phyloP scores from a whole-genome alignment of 2,797 vertebrate genomes.

The Nyctibius grandis region DNA sequence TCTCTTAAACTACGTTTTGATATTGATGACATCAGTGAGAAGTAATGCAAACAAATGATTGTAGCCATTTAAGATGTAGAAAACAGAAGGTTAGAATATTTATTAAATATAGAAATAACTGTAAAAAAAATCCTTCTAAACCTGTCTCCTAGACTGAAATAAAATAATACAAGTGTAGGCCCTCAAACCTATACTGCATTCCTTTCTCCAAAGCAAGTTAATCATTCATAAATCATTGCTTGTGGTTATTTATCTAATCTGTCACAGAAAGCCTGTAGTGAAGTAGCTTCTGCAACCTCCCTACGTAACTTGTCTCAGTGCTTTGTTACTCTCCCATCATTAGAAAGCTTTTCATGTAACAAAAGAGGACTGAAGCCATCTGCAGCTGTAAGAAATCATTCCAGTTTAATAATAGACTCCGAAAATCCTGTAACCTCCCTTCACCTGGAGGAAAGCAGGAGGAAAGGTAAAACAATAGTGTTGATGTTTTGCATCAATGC shows the following conservation, averaged over 20 bases:
- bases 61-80: neutral
- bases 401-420: neutral
- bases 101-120: neutral
- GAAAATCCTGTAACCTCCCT: neutral
- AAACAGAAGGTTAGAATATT: neutral
- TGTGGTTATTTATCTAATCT: neutral
- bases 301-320: neutral
- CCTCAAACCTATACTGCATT: neutral
- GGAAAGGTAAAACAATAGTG: conserved; percentile 50
- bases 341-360: neutral
- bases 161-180: neutral
- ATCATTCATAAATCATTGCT: neutral
- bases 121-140: neutral
- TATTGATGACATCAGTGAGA: neutral
- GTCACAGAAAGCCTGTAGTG: neutral
- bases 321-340: neutral
- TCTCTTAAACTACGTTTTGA: neutral
- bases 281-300: neutral
- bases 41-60: neutral
- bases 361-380: neutral
- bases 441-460: conserved; percentile 17
- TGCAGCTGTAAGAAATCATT: conserved; percentile 8
- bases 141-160: neutral
- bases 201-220: neutral
- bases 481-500: neutral